Base-by-base conservation (phyloP, 2,888 invertebrate species). In the Lasius fuliginosus region DNA sequence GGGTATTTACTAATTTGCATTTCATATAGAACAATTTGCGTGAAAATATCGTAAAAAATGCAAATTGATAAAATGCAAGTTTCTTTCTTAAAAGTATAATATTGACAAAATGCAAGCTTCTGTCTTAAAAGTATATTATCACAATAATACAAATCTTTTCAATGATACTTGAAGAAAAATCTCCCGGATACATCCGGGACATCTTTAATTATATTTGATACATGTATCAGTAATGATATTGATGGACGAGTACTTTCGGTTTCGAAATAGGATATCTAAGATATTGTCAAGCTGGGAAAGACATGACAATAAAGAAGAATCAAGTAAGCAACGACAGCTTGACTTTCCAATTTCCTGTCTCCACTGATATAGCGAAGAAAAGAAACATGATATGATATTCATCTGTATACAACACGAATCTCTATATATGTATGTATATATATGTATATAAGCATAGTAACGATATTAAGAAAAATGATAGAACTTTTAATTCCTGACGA, bases 321-420 rank as follows among this genome's bases (percentile, higher is more conserved):
- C 67, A 67, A 40, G 27, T 56, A 40, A 40, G 30, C 5, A 67
- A n/a, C n/a, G 46, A 67, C n/a, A 56, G 42, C 53, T 67, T 77
- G 77, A 77, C 77, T 77, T 77, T 67, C 67, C 77, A 77, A 77
- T 77, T 77, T 77, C 67, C 67, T 77, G 77, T 18, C 27, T 56
- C n/a, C 40, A 56, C 33, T 42, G 40, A 56, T 67, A 67, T 5
- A n/a, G 3, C 11, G 64, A 65, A 12, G 49, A 64, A 36, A n/a
- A 15, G 56, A 67, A 76, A 67, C 18, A 56, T 76, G 40, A 65
- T 40, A 18, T 30, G 18, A 75, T 8, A 8, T n/a, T n/a, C 12
- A 53, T 23, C 5, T 64, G 46, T 36, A 64, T 76, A 46, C 6
- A 74, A 62, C n/a, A n/a, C 8, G 2, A 30, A 62, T 5, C n/a